Percentiles rank a stretch among this genome's conserved stretches.
phyloP scores from a whole-genome alignment of 1,140 invertebrate species.

The Pissodes strobi region DNA sequence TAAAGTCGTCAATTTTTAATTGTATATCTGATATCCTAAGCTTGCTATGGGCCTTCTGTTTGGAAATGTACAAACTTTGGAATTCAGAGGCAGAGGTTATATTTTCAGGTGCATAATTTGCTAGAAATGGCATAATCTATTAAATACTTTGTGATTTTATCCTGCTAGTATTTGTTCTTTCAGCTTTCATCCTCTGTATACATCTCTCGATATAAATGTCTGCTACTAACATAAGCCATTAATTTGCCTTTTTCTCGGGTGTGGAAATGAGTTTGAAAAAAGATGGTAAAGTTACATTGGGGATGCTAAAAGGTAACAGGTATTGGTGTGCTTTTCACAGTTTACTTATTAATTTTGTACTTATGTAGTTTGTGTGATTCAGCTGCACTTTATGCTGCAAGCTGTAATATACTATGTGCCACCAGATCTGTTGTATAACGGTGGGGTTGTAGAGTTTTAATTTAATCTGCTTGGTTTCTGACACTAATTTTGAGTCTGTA shows the following conservation, averaged over 20 bases:
- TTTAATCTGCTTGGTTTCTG: too few species aligned
- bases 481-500: too few species aligned
- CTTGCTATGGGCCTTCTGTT: not conserved
- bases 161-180: slow-evolving; percentile 15
- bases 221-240: slow-evolving; percentile 4
- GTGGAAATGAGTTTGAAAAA: slow-evolving; percentile 41
- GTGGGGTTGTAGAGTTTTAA: too few species aligned
- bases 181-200: not conserved
- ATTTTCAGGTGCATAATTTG: not conserved
- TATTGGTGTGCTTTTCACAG: slow-evolving; percentile 38
- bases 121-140: not conserved
- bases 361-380: not conserved
- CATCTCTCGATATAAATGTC: not conserved
- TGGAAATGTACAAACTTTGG: too few species aligned
- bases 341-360: slow-evolving; percentile 3
- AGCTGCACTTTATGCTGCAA: too few species aligned
- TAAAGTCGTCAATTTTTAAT: not conserved
- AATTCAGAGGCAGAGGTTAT: too few species aligned
- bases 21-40: not conserved
- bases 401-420: too few species aligned
- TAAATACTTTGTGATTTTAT: not conserved
- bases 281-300: slow-evolving; percentile 53
- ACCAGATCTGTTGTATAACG: too few species aligned
- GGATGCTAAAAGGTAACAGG: slow-evolving; percentile 55
- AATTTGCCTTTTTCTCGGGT: not conserved